These are phyloP conservation scores for Cephonodes hylas DNA, from an alignment of 2,888 invertebrate species.

Conservation along the genomic window DNA sequence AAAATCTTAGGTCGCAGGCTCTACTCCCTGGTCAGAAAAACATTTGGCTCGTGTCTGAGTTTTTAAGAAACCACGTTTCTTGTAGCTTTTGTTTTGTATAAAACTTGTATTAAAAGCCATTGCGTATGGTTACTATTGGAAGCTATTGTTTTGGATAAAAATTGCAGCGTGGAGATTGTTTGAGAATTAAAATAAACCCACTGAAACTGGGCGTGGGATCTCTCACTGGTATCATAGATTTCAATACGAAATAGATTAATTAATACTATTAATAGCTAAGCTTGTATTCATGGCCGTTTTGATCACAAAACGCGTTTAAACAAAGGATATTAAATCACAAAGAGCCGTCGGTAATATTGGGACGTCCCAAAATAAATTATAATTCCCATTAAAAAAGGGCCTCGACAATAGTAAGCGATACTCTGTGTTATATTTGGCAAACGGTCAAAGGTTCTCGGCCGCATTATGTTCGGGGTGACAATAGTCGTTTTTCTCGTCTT, in stretches of 20 bases:
- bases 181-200: no score
- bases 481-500: slow-evolving; percentile 14
- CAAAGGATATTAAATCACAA: not conserved
- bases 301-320: not conserved
- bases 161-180: no score
- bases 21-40: no score
- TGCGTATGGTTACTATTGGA: no score
- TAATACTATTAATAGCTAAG: not conserved
- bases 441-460: slow-evolving; percentile 9
- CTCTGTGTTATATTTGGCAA: slow-evolving; percentile 10
- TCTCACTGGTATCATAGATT: not conserved
- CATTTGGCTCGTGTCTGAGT: no score
- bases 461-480: slow-evolving; percentile 12
- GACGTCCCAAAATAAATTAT: not conserved
- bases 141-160: no score
- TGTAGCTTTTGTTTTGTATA: no score
- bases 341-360: not conserved
- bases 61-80: no score
- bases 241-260: not conserved
- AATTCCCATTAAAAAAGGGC: slow-evolving; percentile 4
- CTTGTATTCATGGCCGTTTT: no score
- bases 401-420: not conserved
- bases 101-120: no score
- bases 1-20: no score
- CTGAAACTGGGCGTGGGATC: no score